These are phyloP conservation scores for Eugnorisma glareosa DNA, from an alignment of 2,888 invertebrate species.

Conservation along the genomic window DNA sequence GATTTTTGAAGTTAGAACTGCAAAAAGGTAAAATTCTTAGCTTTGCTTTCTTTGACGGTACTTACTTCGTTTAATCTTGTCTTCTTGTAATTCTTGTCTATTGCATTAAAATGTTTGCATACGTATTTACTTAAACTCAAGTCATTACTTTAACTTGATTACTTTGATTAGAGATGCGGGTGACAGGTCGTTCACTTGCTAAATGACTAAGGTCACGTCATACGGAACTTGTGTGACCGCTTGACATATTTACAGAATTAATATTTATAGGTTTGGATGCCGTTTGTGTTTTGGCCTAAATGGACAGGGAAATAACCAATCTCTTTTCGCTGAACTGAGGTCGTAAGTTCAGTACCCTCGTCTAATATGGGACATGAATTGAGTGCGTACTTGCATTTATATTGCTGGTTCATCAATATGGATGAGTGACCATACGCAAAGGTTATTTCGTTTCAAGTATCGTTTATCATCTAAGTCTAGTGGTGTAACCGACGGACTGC, in stretches of 20 bases:
- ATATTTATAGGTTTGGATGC: conserved; percentile 45
- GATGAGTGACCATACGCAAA: neutral
- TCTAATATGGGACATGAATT: neutral
- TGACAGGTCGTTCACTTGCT: conserved; percentile 27
- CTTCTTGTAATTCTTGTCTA: no score
- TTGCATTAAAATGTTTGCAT: no score
- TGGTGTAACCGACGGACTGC: no score
- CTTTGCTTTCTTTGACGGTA: no score
- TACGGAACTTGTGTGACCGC: conserved; percentile 38
- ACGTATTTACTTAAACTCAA: no score
- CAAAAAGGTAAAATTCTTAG: no score
- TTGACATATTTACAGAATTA: conserved; percentile 44
- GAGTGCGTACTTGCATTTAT: neutral
- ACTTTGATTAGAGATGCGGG: no score
- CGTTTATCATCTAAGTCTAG: neutral
- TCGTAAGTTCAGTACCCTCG: conserved; percentile 4
- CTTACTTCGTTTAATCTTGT: no score
- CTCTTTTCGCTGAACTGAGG: neutral
- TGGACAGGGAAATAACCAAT: conserved; percentile 8
- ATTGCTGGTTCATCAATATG: neutral
- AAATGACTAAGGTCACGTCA: neutral
- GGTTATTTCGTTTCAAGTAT: neutral
- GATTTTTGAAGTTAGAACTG: no score
- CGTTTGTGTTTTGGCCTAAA: conserved; percentile 14
- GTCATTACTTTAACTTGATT: no score